phyloP scores from a whole-genome alignment of 2,888 invertebrate genomes.

The Galeopsomyia nigrocyanea region DNA sequence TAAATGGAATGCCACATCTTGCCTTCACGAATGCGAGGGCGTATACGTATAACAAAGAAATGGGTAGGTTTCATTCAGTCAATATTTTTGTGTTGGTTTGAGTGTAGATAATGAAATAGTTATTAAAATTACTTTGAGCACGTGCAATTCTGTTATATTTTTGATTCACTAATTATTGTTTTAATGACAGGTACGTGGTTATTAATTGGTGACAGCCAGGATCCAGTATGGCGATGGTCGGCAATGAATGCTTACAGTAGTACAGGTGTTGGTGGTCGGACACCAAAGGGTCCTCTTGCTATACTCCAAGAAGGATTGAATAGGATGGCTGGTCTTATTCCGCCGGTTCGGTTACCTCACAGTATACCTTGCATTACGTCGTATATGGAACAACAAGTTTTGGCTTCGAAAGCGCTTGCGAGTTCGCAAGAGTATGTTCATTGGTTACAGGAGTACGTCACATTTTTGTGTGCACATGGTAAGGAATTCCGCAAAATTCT shows the following conservation, averaged over 20 bases:
- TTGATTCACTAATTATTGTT: not conserved
- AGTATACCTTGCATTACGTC: conserved; percentile 64
- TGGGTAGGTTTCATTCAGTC: conserved; percentile 73
- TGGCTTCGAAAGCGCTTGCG: conserved; percentile 78
- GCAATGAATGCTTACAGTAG: conserved; percentile 63
- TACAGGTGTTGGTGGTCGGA: conserved; percentile 44
- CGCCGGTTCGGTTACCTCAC: conserved; percentile 59
- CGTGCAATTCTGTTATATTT: conserved; percentile 30
- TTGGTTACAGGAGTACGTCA: conserved; percentile 77
- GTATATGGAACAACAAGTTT: conserved; percentile 80
- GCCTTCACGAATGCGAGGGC: conserved; percentile 88
- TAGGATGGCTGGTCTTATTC: conserved; percentile 60
- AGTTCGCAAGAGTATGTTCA: conserved; percentile 82
- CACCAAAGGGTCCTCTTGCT: conserved; percentile 65
- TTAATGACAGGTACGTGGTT: conserved; percentile 69
- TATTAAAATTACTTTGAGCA: not conserved
- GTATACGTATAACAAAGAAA: conserved; percentile 84
- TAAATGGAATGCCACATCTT: conserved; percentile 85
- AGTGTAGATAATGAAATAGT: too few species aligned
- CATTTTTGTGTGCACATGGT: conserved; percentile 70
- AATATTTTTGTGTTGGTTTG: conserved; percentile 42
- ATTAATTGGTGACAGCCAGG: conserved; percentile 69
- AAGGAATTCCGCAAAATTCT: conserved; percentile 12
- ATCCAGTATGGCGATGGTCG: conserved; percentile 69
- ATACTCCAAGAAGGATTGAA: conserved; percentile 66